These are phyloP conservation scores for Melanostoma mellinum DNA, from an alignment of 2,888 invertebrate genomes.

Conservation along the genomic window DNA sequence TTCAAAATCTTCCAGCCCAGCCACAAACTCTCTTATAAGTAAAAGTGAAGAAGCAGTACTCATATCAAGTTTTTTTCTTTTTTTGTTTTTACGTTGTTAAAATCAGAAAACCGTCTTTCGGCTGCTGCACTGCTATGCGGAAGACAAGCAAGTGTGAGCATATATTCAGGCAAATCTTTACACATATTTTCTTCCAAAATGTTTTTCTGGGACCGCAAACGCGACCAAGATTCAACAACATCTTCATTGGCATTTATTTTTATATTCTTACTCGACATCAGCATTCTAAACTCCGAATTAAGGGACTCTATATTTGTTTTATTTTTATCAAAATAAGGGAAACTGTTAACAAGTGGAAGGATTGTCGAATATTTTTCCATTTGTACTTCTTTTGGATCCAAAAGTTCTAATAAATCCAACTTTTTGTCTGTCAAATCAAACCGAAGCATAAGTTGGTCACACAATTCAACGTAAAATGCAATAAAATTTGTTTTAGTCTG, in stretches of 20 bases:
- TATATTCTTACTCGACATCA: too few species aligned
- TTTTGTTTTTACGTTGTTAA: conserved; percentile 25
- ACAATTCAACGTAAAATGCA: conserved; percentile 17
- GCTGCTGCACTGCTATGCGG: conserved; percentile 20
- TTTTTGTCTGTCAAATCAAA: not conserved
- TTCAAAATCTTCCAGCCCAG: not conserved
- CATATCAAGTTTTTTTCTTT: conserved; percentile 21
- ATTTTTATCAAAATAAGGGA: too few species aligned
- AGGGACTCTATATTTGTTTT: too few species aligned
- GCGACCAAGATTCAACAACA: not conserved
- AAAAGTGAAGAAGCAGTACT: conserved; percentile 4
- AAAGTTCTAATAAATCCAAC: conserved; percentile 14
- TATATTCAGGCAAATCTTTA: conserved; percentile 15
- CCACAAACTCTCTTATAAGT: conserved; percentile 7
- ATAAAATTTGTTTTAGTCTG: conserved; percentile 3
- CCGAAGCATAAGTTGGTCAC: not conserved
- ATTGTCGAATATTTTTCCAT: too few species aligned
- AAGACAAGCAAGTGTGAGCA: conserved; percentile 10
- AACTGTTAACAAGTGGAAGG: too few species aligned
- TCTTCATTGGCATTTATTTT: too few species aligned
- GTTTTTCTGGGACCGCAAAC: conserved; percentile 28
- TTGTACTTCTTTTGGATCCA: too few species aligned
- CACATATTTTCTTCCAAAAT: conserved; percentile 24
- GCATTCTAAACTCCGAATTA: too few species aligned
- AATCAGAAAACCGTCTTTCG: conserved; percentile 21